These are phyloP conservation scores for Carcharodon carcharias DNA, from an alignment of 2,797 vertebrate species.

Conservation along the genomic window DNA sequence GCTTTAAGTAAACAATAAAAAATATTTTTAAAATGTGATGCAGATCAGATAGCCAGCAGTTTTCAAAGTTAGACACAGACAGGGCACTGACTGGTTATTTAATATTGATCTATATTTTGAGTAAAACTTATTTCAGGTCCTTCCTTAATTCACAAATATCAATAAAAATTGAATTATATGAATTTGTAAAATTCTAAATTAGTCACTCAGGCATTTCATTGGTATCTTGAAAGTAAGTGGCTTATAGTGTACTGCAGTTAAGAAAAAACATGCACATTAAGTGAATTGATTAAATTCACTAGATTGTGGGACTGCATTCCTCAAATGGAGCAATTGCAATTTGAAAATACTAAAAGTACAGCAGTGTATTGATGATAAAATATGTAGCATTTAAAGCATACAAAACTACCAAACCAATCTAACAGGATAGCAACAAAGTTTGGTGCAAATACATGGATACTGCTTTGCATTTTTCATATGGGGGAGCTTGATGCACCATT, in stretches of 20 bases:
- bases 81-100: conserved; percentile 22
- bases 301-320: conserved; percentile 61
- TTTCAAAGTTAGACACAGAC: not conserved
- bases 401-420: conserved; percentile 71
- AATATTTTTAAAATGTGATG: not conserved
- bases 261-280: conserved; percentile 69
- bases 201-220: not conserved
- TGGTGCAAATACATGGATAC: conserved; percentile 81
- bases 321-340: conserved; percentile 87
- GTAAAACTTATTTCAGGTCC: not conserved
- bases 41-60: conserved; percentile 7
- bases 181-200: conserved; percentile 28
- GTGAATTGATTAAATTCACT: conserved; percentile 50
- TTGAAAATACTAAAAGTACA: conserved; percentile 94
- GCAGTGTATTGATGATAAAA: conserved; percentile 73
- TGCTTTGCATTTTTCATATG: conserved; percentile 61
- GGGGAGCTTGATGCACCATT: conserved; percentile 84
- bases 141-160: not conserved
- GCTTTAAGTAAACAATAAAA: conserved; percentile 2
- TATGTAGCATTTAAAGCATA: conserved; percentile 81
- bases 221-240: conserved; percentile 51
- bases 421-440: conserved; percentile 81
- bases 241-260: conserved; percentile 60
- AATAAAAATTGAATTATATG: conserved; percentile 30
- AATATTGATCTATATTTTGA: conserved; percentile 15